phyloP scores from a whole-genome alignment of 2,888 invertebrate genomes.

The Cosmia pyralina region DNA sequence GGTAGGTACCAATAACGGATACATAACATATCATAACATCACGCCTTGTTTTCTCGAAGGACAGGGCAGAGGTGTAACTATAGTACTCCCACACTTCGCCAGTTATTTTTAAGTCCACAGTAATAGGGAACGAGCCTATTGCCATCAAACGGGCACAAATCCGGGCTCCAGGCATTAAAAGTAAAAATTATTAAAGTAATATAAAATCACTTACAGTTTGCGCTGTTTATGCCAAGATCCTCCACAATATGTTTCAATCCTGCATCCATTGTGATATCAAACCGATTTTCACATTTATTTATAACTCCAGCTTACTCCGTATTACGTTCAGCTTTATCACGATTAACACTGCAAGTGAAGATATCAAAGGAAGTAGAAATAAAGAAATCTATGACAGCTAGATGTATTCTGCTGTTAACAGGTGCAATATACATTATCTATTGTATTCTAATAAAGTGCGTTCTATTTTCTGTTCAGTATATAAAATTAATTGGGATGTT shows the following conservation, averaged over 20 bases:
- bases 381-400: conserved; percentile 50
- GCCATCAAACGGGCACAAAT: no score
- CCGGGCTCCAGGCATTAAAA: no score
- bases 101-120: no score
- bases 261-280: conserved; percentile 41
- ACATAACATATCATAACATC: no score
- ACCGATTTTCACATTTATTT: conserved; percentile 4
- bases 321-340: conserved; percentile 44
- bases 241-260: conserved; percentile 49
- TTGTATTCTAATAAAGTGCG: conserved; percentile 71
- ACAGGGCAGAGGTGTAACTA: no score
- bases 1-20: no score
- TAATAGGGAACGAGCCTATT: no score
- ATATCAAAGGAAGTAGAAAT: conserved; percentile 19
- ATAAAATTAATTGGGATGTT: conserved; percentile 13
- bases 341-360: conserved; percentile 41
- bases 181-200: neutral
- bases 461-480: conserved; percentile 39
- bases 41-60: no score
- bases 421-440: conserved; percentile 46
- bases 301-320: conserved; percentile 21
- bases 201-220: conserved; percentile 35
- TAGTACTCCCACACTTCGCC: no score
- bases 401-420: conserved; percentile 31
- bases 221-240: conserved; percentile 24